These are phyloP conservation scores for Synchiropus splendidus DNA, from an alignment of 2,113 vertebrate genomes.

Conservation along the genomic window DNA sequence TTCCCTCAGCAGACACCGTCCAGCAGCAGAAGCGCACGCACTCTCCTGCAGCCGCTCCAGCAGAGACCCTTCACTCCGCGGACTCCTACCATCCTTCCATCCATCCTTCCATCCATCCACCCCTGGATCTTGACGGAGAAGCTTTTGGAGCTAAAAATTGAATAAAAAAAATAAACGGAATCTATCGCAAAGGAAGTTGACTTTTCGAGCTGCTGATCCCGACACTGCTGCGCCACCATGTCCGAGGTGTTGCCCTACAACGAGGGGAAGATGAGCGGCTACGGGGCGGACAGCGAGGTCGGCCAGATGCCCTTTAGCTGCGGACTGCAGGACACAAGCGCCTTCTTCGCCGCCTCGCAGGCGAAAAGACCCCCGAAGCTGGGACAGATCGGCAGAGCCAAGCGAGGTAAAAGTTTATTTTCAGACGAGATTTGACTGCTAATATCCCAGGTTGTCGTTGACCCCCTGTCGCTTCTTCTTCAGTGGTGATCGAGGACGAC, in stretches of 20 bases:
- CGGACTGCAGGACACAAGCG: slow-evolving; percentile 93
- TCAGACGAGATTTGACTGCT: too few relatives aligned
- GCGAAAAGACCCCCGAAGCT: slow-evolving; percentile 94
- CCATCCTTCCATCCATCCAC: neutral
- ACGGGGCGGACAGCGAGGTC: slow-evolving; percentile 85
- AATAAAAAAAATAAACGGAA: neutral
- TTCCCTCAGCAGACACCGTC: slow-evolving; percentile 71
- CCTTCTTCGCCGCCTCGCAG: slow-evolving; percentile 88
- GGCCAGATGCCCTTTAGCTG: slow-evolving; percentile 95
- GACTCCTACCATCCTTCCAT: neutral
- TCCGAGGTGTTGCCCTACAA: slow-evolving; percentile 94
- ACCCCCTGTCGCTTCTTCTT: slow-evolving; percentile 4
- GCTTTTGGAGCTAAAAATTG: too few relatives aligned
- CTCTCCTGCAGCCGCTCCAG: slow-evolving; percentile 11
- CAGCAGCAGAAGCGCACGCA: slow-evolving; percentile 51
- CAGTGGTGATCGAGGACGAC: slow-evolving; percentile 99
- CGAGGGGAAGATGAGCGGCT: slow-evolving; percentile 95
- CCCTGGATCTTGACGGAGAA: neutral
- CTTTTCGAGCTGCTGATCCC: too few relatives aligned
- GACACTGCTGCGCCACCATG: slow-evolving; percentile 65
- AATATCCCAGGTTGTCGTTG: too few relatives aligned
- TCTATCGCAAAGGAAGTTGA: neutral
- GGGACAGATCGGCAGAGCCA: slow-evolving; percentile 93
- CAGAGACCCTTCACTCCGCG: slow-evolving; percentile 17
- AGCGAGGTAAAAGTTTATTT: slow-evolving; percentile 84